A percentile compares a stretch with the other conserved stretches of the same genome.
These are phyloP conservation scores for Hypomecis atomaria DNA, from an alignment of 2,888 invertebrate species.

Conservation along the genomic window DNA sequence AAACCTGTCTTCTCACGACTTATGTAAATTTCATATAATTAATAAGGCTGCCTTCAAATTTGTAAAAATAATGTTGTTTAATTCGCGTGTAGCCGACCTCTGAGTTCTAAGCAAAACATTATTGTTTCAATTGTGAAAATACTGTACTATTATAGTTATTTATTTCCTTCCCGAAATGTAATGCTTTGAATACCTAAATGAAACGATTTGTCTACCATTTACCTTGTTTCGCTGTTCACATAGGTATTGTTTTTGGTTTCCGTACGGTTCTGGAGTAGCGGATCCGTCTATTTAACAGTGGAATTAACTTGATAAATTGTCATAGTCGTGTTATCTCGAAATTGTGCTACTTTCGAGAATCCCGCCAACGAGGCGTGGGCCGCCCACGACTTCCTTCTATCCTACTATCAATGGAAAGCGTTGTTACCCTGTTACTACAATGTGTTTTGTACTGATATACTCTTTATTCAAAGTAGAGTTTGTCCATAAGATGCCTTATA, in stretches of 20 bases:
- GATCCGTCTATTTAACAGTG: slow-evolving; percentile 39
- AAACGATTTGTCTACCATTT: background rate
- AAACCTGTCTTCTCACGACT: background rate
- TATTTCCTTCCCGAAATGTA: slow-evolving; percentile 2
- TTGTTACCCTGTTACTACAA: slow-evolving; percentile 18
- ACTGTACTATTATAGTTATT: background rate
- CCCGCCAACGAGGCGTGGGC: slow-evolving; percentile 29
- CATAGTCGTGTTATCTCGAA: slow-evolving; percentile 36
- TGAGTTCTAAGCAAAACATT: slow-evolving; percentile 3
- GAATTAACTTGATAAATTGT: slow-evolving; percentile 38
- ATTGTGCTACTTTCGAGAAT: slow-evolving; percentile 40
- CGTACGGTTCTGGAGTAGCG: slow-evolving; percentile 14
- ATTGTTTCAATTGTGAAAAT: background rate
- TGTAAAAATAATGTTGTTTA: slow-evolving; percentile 1
- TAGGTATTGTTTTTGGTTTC: no score
- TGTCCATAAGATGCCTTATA: no score
- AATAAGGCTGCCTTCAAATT: slow-evolving; percentile 7
- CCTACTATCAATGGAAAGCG: slow-evolving; percentile 40
- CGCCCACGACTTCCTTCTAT: slow-evolving; percentile 45
- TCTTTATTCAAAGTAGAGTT: no score
- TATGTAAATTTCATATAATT: background rate
- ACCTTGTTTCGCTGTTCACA: background rate
- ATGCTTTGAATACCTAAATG: background rate
- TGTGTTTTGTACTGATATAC: background rate
- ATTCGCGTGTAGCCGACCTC: background rate